Evolutionary conservation across 2,797 vertebrate species (phyloP).

Genomic region (Anguilla megastoma): DNA sequence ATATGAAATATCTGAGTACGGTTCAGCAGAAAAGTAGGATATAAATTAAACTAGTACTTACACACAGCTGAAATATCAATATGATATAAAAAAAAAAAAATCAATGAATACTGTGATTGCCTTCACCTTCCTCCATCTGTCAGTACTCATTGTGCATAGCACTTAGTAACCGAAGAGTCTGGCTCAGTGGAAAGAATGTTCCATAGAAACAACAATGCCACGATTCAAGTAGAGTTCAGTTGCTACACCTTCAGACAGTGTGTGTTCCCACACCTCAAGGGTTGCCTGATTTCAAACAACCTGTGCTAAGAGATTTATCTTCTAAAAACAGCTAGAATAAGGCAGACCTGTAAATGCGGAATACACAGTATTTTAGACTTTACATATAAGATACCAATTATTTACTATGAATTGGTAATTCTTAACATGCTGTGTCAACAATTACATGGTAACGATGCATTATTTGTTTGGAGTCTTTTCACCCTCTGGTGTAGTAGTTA

Average conservation of each 20-base stretch:
- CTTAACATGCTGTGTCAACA: neutral
- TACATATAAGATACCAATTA: neutral
- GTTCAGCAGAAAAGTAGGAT: neutral
- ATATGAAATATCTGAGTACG: neutral
- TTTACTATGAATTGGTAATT: neutral
- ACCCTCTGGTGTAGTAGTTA: neutral
- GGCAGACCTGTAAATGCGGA: conserved; percentile 3
- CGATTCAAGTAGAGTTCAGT: conserved; percentile 26
- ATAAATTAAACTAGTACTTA: neutral
- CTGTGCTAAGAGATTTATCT: conserved; percentile 31
- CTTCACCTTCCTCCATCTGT: conserved; percentile 3
- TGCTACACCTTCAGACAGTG: neutral
- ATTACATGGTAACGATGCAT: neutral
- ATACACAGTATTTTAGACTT: conserved; percentile 20
- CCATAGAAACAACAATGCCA: neutral
- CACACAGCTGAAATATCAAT: neutral
- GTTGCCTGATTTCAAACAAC: conserved; percentile 19
- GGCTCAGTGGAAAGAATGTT: conserved; percentile 4
- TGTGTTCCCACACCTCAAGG: conserved; percentile 20
- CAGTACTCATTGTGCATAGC: neutral
- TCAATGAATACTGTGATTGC: neutral
- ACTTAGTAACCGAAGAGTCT: conserved; percentile 5
- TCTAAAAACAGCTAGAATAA: conserved; percentile 12
- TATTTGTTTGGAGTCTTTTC: too few relatives aligned
- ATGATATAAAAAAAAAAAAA: conserved; percentile 17